Base-by-base conservation (phyloP, 2,888 invertebrate species). In the Ophion costatus region DNA sequence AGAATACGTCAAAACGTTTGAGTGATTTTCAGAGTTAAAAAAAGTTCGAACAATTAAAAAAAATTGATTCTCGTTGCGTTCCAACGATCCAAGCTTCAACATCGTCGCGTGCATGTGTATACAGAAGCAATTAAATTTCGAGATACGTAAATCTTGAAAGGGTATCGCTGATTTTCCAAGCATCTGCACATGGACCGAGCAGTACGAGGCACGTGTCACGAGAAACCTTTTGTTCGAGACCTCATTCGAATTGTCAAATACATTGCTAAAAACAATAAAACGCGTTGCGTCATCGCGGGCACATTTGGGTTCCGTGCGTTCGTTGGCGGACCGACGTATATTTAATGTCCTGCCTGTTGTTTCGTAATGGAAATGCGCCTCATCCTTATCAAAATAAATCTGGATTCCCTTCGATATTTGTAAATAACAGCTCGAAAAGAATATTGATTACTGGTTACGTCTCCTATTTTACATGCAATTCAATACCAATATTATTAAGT, bases 201-300 rank as follows among this genome's bases (percentile, higher is more conserved):
- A 59, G 22, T 59, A n/a, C 7, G 9, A 10, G 59, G 20, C 11
- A 22, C 59, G 59, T 59, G 22, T 22, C 11, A 22, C 5, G 10
- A 59, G 22, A 9, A 9, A 17, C 17, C 20, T 11, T 59, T 22
- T 22, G 11, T 7, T 10, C 63, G 38, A 7, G 38, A 38, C 6
- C 38, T 9, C 38, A 38, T 38, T 29, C 17, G 17, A 2, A 66
- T 1, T 66, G 9, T n/a, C 20, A 38, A 38, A 66, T 38, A n/a
- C 64, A 33, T 33, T 17, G 64, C 7, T 38, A n/a, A n/a, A 66
- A 66, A 66, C 64, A 38, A 66, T 66, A 11, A 29, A 33, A 66
- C 14, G n/a, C 7, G 38, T 66, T 66, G n/a, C 64, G 67, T 67
- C 20, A 67, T 11, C 42, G 7, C 1, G 45, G 42, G 42, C 20